Percentiles rank a stretch among this genome's conserved stretches.
Evolutionary conservation across 1,140 invertebrate genomes (phyloP).

Genomic region (Calliphora vicina): DNA sequence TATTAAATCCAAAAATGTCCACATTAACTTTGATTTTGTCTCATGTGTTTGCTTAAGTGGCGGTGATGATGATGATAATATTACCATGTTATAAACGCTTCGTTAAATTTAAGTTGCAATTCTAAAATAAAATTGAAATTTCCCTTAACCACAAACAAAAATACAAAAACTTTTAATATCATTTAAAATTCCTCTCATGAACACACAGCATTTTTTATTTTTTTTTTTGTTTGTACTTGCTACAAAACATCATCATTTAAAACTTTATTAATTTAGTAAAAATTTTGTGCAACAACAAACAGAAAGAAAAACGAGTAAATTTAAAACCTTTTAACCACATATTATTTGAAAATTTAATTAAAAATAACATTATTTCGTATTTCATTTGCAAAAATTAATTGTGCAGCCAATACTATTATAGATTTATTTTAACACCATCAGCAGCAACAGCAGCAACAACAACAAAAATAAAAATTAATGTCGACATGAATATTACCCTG

Average conservation of each 20-base stretch:
- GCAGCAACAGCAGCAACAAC: not conserved
- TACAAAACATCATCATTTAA: not conserved
- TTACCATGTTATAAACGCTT: too few species aligned
- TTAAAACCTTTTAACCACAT: slow-evolving; percentile 10
- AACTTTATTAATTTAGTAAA: not conserved
- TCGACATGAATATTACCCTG: not conserved
- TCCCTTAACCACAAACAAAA: too few species aligned
- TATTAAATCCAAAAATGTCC: too few species aligned
- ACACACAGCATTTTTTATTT: too few species aligned
- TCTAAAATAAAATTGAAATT: too few species aligned
- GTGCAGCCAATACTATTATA: not conserved
- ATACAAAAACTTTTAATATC: not conserved
- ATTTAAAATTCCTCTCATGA: not conserved
- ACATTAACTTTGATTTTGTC: too few species aligned
- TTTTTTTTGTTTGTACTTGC: too few species aligned
- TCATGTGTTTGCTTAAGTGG: too few species aligned
- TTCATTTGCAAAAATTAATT: slow-evolving; percentile 11
- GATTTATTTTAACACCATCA: slow-evolving; percentile 10
- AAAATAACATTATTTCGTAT: slow-evolving; percentile 11
- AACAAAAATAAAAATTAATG: not conserved
- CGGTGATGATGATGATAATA: too few species aligned
- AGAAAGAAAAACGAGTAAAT: not conserved
- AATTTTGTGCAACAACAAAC: not conserved
- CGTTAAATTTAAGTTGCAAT: too few species aligned
- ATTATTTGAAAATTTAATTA: slow-evolving; percentile 9